Evolutionary conservation across 1,140 invertebrate genomes (phyloP).

Genomic region (Brachionus rotundiformis): DNA sequence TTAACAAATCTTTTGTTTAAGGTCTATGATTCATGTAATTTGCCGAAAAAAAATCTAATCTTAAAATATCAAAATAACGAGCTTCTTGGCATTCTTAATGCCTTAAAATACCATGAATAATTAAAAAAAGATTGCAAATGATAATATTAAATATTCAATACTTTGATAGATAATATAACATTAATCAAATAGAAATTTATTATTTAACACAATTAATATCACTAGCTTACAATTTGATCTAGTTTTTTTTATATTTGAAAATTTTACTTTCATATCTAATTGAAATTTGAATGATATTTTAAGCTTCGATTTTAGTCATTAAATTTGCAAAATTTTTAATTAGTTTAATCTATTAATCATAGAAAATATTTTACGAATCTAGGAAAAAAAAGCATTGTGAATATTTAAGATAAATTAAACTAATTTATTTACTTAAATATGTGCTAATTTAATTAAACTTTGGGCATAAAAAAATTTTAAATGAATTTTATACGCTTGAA

Average conservation of each 20-base stretch:
- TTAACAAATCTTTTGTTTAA: neutral
- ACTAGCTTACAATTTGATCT: neutral
- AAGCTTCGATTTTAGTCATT: neutral
- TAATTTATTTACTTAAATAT: neutral
- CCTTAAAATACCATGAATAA: neutral
- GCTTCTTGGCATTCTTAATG: neutral
- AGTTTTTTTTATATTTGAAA: neutral
- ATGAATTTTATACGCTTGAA: neutral
- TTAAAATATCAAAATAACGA: neutral
- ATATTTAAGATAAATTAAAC: neutral
- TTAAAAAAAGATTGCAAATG: neutral
- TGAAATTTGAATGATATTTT: neutral
- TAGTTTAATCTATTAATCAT: neutral
- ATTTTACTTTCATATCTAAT: no score
- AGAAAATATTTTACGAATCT: no score
- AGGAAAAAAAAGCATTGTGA: no score
- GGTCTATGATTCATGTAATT: neutral
- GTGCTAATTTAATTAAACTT: neutral
- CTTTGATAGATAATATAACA: neutral
- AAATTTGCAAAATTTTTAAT: neutral
- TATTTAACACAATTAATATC: neutral
- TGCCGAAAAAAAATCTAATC: neutral
- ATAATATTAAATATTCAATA: neutral
- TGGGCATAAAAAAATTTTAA: neutral
- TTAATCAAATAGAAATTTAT: neutral